These are phyloP conservation scores for Acronicta aceris DNA, from an alignment of 2,888 invertebrate species.

Conservation along the genomic window DNA sequence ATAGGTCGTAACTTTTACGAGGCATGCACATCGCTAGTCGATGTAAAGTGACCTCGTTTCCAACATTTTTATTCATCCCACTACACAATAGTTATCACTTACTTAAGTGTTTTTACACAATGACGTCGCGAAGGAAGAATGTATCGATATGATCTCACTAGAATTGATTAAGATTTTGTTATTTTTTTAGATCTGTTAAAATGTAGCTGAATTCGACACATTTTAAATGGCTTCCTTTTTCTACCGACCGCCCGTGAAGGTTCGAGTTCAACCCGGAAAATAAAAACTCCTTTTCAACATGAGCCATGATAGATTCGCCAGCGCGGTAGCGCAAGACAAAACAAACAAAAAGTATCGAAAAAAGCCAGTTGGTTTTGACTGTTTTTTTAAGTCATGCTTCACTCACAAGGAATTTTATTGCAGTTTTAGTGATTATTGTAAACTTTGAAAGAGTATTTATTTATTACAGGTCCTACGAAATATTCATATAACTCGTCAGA, in stretches of 20 bases:
- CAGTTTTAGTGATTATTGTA: constrained; percentile 19
- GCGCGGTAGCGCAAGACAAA: constrained; percentile 27
- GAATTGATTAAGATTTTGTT: constrained; percentile 64
- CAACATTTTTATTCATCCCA: constrained; percentile 64
- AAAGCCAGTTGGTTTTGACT: constrained; percentile 32
- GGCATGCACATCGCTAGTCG: constrained; percentile 58
- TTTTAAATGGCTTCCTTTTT: constrained; percentile 66
- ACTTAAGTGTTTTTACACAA: constrained; percentile 49
- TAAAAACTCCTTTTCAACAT: constrained; percentile 49
- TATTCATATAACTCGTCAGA: constrained; percentile 9
- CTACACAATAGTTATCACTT: constrained; percentile 52
- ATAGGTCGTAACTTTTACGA: constrained; percentile 54
- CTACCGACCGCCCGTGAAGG: constrained; percentile 64
- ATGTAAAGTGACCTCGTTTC: constrained; percentile 67
- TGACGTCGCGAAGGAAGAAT: constrained; percentile 48
- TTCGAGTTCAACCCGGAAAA: constrained; percentile 61
- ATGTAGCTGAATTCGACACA: constrained; percentile 59
- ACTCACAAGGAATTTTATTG: constrained; percentile 24
- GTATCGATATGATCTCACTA: constrained; percentile 56
- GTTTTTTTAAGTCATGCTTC: constrained; percentile 25
- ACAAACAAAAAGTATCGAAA: constrained; percentile 34
- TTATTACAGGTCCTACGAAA: constrained; percentile 4
- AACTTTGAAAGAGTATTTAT: constrained; percentile 20
- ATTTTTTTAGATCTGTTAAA: constrained; percentile 59
- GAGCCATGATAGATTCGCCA: constrained; percentile 35